Base-by-base conservation (phyloP, 2,113 vertebrate species). In the Hyaena hyaena region DNA sequence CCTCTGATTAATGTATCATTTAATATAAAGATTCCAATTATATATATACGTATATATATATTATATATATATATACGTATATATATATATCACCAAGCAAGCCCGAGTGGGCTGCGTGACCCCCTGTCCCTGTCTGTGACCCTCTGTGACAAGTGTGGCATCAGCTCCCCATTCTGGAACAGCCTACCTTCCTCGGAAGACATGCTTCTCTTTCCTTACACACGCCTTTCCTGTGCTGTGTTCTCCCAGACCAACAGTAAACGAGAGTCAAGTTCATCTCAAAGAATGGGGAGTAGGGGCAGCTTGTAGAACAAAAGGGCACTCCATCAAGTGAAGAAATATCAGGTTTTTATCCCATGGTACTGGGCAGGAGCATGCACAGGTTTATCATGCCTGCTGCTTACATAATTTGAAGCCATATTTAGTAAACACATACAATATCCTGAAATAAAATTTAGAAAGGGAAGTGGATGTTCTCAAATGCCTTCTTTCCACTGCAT, bases 151-250 rank as follows among this genome's bases (percentile, higher is more conserved):
- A 1, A 28, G 4, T 24, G 3, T 16, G 26, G 5, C 28, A 14
- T 2, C 2, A 11, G 0, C 7, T n/a, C 21, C 2, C 3, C 0
- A 1, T 31, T 28, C 16, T n/a, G 14, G 28, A 7, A 8, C 15
- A 3, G 1, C 8, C 17, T n/a, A 45, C 21, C 4, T 0, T 19
- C 48, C 28, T 45, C 9, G 33, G 35, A 1, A 10, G 83, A 58
- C 28, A 10, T 9, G 7, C 0, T 33, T 66, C 21, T 45, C 5
- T 10, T 4, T 93, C 45, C 43, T 26, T 33, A 10, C 3, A 53
- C n/a, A 4, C 2, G n/a, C 73, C 7, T 50, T 77, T 73, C 14
- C 3, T 24, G 39, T 17, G 17, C 7, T 65, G 2, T 28, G 12
- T 16, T 83, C 7, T 71, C 24, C 3, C 45, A 43, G 24, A 65